Percentiles rank a stretch among this genome's conserved stretches.
Evolutionary conservation across 1,140 invertebrate species (phyloP).

Genomic region (Fragariocoptes setiger): DNA sequence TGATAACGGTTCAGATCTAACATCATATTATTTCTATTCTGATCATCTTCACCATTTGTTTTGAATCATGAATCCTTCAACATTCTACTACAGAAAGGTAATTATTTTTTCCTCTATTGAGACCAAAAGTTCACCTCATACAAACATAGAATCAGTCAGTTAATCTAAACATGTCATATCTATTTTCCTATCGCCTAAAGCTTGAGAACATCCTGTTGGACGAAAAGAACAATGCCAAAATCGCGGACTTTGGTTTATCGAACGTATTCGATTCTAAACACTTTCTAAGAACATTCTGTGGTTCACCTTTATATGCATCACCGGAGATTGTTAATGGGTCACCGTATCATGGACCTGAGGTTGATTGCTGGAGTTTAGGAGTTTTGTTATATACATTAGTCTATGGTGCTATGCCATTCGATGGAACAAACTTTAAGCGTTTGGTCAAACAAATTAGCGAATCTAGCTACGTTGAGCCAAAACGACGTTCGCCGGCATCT

Average conservation of each 20-base stretch:
- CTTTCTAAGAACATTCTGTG: constrained; percentile 72
- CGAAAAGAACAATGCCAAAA: constrained; percentile 79
- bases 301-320: constrained; percentile 84
- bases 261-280: constrained; percentile 72
- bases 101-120: too few species aligned
- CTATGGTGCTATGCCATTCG: constrained; percentile 97
- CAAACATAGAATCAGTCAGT: too few species aligned
- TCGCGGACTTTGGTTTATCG: constrained; percentile 92
- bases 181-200: too few species aligned
- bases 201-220: constrained; percentile 93
- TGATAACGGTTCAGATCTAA: too few species aligned
- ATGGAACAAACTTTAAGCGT: constrained; percentile 86
- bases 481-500: constrained; percentile 67
- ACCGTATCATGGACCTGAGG: constrained; percentile 83
- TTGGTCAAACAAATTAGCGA: constrained; percentile 85
- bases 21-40: too few species aligned
- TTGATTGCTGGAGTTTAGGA: constrained; percentile 73
- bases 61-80: too few species aligned
- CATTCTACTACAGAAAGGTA: too few species aligned
- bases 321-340: constrained; percentile 94
- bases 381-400: constrained; percentile 88
- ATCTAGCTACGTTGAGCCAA: constrained; percentile 86
- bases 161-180: too few species aligned
- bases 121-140: too few species aligned
- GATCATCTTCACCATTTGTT: too few species aligned